phyloP scores from a whole-genome alignment of 2,113 vertebrate genomes.

The Cygnus atratus region DNA sequence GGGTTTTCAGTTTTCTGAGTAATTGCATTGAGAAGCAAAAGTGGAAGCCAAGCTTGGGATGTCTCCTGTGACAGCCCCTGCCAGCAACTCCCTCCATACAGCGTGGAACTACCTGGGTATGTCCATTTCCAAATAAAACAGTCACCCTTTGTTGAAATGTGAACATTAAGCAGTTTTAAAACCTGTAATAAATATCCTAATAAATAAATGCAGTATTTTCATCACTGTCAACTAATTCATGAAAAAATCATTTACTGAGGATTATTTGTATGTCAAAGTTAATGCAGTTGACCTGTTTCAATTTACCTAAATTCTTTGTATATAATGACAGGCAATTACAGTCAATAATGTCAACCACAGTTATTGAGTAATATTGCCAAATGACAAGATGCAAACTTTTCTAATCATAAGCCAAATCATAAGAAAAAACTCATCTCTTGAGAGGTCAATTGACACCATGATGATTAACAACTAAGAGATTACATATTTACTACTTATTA shows the following conservation, averaged over 20 bases:
- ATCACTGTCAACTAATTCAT: background rate
- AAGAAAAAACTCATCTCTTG: background rate
- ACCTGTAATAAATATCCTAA: background rate
- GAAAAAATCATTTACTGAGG: background rate
- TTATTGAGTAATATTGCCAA: background rate
- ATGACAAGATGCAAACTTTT: background rate
- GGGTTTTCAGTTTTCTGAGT: background rate
- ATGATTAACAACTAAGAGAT: background rate
- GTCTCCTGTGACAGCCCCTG: background rate
- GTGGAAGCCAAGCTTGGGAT: background rate
- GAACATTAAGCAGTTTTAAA: background rate
- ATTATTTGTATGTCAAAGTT: background rate
- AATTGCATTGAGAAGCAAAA: background rate
- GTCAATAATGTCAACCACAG: background rate
- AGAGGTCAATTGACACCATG: background rate
- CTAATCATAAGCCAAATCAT: background rate
- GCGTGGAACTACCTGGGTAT: background rate
- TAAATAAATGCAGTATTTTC: background rate
- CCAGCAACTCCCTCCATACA: background rate
- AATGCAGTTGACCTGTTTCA: background rate
- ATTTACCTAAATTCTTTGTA: background rate
- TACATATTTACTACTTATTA: background rate
- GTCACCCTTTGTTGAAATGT: background rate
- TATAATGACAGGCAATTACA: background rate
- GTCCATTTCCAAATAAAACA: background rate